Percentiles rank a stretch among this genome's conserved stretches.
These are phyloP conservation scores for Tromatobia lineatoria DNA, from an alignment of 2,888 invertebrate genomes.

Conservation along the genomic window DNA sequence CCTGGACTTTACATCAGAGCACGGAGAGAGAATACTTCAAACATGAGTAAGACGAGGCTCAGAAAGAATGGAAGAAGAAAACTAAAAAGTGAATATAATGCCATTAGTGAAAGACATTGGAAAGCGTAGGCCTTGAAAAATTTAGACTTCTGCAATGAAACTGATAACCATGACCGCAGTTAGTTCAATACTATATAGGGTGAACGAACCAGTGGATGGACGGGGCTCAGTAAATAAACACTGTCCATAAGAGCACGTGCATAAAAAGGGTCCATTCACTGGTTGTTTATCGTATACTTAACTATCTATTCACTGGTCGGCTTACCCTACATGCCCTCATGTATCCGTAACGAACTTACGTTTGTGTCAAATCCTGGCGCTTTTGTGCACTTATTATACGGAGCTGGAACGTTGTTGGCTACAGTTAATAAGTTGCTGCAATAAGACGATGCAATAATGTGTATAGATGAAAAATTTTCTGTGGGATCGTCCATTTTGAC, in stretches of 20 bases:
- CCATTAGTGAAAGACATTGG: constrained; percentile 46
- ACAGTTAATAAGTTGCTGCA: background rate
- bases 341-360: constrained; percentile 60
- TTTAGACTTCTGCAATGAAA: constrained; percentile 57
- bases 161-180: constrained; percentile 57
- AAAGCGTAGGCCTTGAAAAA: constrained; percentile 44
- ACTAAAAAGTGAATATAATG: constrained; percentile 29
- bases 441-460: constrained; percentile 1
- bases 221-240: too few species aligned
- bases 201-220: too few species aligned
- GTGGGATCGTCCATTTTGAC: background rate
- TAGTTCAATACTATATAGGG: background rate
- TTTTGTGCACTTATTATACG: background rate
- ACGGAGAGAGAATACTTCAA: constrained; percentile 51
- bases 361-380: constrained; percentile 36
- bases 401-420: background rate
- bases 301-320: too few species aligned
- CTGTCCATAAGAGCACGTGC: too few species aligned
- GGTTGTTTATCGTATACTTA: too few species aligned
- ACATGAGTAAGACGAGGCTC: constrained; percentile 21
- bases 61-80: constrained; percentile 37
- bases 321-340: constrained; percentile 47
- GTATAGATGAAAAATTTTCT: background rate
- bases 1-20: constrained; percentile 27
- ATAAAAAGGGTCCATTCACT: too few species aligned